Evolutionary conservation across 2,113 vertebrate genomes (phyloP).

Genomic region (Myiozetetes cayanensis): DNA sequence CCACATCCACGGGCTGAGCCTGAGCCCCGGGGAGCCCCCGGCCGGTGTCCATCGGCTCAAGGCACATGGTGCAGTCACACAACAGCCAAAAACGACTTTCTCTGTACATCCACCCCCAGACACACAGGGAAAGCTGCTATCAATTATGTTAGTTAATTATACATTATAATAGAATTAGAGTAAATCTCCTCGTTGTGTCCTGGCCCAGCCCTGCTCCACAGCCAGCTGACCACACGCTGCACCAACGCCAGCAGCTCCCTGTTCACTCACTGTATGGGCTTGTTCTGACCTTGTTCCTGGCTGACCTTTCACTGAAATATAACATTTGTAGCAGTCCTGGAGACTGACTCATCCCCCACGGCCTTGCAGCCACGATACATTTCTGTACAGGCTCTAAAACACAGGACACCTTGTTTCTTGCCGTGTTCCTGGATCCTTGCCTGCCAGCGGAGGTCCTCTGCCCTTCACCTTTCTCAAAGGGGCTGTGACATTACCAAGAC

Average conservation of each 20-base stretch:
- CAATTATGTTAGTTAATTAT: constrained; percentile 64
- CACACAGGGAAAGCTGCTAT: constrained; percentile 58
- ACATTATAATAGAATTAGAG: constrained; percentile 53
- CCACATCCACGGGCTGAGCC: background rate
- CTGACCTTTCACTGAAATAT: constrained; percentile 33
- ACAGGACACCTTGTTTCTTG: background rate
- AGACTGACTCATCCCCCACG: constrained; percentile 36
- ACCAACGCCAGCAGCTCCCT: background rate
- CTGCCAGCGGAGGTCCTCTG: background rate
- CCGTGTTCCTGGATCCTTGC: background rate
- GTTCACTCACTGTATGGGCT: background rate
- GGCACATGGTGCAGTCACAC: background rate
- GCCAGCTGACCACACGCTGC: constrained; percentile 46
- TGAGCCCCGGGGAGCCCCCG: rapidly evolving
- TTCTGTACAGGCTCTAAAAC: constrained; percentile 21
- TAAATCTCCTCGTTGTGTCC: constrained; percentile 39
- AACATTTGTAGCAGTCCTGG: constrained; percentile 38
- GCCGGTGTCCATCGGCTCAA: background rate
- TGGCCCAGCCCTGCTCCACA: background rate
- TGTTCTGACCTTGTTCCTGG: constrained; percentile 33
- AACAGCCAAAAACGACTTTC: constrained; percentile 50
- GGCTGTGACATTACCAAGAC: constrained; percentile 31
- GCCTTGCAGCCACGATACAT: background rate
- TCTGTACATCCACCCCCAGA: background rate
- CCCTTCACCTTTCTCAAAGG: background rate